Conservation (phyloP, 1,140 invertebrate species). For the Sesamia nonagrioides region DNA sequence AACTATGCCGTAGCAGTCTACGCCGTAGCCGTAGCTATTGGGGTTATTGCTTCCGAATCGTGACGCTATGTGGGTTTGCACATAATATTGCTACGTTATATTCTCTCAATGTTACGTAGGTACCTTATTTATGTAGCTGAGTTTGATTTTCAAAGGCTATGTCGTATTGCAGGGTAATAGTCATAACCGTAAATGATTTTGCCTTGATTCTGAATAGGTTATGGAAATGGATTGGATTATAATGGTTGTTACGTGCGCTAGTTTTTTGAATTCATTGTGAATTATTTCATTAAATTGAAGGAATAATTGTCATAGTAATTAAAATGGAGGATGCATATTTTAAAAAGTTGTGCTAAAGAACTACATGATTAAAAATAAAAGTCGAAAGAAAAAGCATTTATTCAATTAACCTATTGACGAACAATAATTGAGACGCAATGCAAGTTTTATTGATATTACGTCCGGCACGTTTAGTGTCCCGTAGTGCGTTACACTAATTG, state of each 20-base stretch:
- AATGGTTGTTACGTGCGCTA: background rate
- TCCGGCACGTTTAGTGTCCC: too few relatives aligned
- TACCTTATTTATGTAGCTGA: constrained; percentile 15
- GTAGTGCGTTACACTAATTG: too few relatives aligned
- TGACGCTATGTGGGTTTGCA: constrained; percentile 27
- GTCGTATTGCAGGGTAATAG: constrained; percentile 12
- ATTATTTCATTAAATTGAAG: background rate
- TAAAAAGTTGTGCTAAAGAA: too few relatives aligned
- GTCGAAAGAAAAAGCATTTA: too few relatives aligned
- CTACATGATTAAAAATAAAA: too few relatives aligned
- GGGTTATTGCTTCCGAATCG: constrained; percentile 30
- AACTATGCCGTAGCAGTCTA: constrained; percentile 16
- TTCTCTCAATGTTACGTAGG: background rate
- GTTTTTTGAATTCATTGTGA: background rate
- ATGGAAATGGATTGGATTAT: background rate
- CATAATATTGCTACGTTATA: constrained; percentile 31
- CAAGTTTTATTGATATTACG: too few relatives aligned
- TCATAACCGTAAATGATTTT: constrained; percentile 13
- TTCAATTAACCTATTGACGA: too few relatives aligned
- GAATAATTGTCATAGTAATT: background rate
- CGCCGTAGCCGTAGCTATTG: background rate
- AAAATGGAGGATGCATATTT: too few relatives aligned
- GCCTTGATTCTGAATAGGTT: constrained; percentile 15
- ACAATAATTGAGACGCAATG: too few relatives aligned
- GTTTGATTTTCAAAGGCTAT: constrained; percentile 34